Base-by-base conservation (phyloP, 2,888 invertebrate genomes). In the Baccha elongata region DNA sequence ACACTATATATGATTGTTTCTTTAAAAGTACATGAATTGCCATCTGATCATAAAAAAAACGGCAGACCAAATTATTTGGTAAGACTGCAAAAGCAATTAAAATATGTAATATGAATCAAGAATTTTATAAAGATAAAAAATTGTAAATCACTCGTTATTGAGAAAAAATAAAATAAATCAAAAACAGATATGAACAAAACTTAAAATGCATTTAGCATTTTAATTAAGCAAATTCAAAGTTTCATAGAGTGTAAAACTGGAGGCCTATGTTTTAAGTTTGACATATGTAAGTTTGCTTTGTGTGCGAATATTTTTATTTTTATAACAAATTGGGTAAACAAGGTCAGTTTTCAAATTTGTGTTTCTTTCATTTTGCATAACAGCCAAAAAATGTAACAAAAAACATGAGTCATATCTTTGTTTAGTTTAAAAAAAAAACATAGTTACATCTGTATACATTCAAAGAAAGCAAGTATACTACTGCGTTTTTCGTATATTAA, bases 181-280 rank as follows among this genome's bases (percentile, higher is more conserved):
- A n/a, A n/a, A n/a, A n/a, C 53, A 37, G 37, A 37, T 37, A 55
- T 55, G 21, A 35, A 8, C 37, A 55, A 23, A 13, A 55, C 37
- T 37, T 13, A 10, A 32, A 55, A 55, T 10, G 55, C 21, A 13
- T 8, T 10, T 8, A 5, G 10, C 21, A 35, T 23, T 37, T 40
- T 55, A 55, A 40, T 55, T 21, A 21, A 37, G 8, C 23, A 8
- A 37, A 1, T 26, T 19, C 37, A 55, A 37, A 10, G 55, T 55
- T 55, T 55, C 13, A 55, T 35, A 17, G n/a, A n/a, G 6, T 35
- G 19, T n/a, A 19, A 32, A 17, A 6, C 17, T 15, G 17, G 10
- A 1, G 15, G 1, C 8, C 2, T 8, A 3, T 26, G 3, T 3
- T 48, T 23, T n/a, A 13, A 23, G 23, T 29, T 4, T 35, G 2